These are phyloP conservation scores for Eumacrocentrus americanus DNA, from an alignment of 2,888 invertebrate genomes.

Conservation along the genomic window DNA sequence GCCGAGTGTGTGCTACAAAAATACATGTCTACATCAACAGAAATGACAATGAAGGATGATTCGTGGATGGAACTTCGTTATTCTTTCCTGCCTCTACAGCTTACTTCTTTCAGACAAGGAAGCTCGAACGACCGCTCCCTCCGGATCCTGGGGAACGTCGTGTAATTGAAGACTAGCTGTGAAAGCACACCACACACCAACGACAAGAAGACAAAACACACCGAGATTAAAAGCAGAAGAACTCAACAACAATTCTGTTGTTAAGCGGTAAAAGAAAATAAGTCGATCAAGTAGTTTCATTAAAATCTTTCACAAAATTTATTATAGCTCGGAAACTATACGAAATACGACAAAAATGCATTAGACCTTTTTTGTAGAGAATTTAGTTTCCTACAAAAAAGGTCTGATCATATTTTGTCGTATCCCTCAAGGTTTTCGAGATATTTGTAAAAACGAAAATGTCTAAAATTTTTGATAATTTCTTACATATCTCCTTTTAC, in stretches of 20 bases:
- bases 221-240: conserved; percentile 10
- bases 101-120: conserved; percentile 80
- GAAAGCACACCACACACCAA: no score
- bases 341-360: no score
- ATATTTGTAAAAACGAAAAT: no score
- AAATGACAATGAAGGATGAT: background rate
- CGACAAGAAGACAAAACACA: conserved; percentile 26
- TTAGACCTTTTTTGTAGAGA: no score
- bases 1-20: background rate
- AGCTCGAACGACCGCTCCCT: conserved; percentile 82
- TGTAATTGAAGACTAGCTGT: conserved; percentile 76
- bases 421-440: no score
- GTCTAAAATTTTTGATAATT: no score
- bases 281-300: no score
- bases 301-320: no score
- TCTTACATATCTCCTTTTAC: no score
- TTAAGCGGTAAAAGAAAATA: background rate
- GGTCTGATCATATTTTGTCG: no score
- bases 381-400: no score
- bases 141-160: conserved; percentile 75
- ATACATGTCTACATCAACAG: conserved; percentile 1
- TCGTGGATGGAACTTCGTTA: conserved; percentile 24
- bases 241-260: conserved; percentile 8
- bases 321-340: no score
- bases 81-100: conserved; percentile 47